Conservation (phyloP, 92 coral and sea anemone genomes). For the Siderastrea radians region DNA sequence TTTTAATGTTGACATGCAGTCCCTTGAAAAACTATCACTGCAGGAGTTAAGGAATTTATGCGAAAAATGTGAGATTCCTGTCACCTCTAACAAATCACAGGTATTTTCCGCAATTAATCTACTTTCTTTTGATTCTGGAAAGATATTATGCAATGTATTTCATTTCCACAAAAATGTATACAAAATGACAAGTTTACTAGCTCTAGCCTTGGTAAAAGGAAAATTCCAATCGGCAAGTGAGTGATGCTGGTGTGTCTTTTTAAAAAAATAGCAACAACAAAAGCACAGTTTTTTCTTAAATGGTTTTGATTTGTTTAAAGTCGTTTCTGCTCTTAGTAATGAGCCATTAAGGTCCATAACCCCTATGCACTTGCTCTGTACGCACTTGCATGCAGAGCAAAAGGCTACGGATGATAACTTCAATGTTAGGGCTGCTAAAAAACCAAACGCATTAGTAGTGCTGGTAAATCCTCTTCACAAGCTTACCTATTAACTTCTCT, state of each 20-base stretch:
- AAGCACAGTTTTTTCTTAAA: no score
- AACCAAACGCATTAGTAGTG: neutral
- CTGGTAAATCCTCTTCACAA: neutral
- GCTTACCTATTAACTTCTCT: neutral
- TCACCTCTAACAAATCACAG: constrained; percentile 8
- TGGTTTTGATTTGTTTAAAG: no score
- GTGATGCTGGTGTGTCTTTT: no score
- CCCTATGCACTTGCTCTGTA: no score
- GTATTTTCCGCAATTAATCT: neutral
- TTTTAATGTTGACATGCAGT: neutral
- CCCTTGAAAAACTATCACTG: neutral
- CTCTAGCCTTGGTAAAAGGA: neutral
- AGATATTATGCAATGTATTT: neutral
- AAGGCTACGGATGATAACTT: neutral
- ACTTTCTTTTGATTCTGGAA: neutral
- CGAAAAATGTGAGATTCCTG: neutral
- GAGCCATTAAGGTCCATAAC: no score
- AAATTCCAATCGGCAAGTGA: no score
- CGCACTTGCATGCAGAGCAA: no score
- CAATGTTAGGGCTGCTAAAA: neutral
- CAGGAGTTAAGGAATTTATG: neutral
- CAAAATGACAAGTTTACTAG: neutral
- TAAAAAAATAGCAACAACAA: no score
- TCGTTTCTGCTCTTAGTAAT: no score
- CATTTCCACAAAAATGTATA: neutral